These are phyloP conservation scores for Xenotilapia caudafasciata DNA, from an alignment of 2,113 vertebrate genomes.

Conservation along the genomic window DNA sequence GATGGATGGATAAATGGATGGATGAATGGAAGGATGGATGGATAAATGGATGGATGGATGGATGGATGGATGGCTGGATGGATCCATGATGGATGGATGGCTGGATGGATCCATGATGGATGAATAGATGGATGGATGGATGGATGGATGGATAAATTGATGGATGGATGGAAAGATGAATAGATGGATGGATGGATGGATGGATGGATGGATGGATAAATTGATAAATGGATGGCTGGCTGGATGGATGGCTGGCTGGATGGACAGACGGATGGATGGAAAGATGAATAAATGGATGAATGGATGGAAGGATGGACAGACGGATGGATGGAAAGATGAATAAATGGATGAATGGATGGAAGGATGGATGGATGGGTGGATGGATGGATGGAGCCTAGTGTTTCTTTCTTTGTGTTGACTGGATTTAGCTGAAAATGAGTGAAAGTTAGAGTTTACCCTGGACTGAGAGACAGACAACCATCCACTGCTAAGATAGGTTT, in stretches of 20 bases:
- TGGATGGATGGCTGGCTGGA: accelerated
- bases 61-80: accelerated
- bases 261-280: accelerated
- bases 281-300: accelerated
- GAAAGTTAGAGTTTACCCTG: no score
- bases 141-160: accelerated
- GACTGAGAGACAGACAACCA: no score
- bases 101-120: neutral
- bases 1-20: accelerated
- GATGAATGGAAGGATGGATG: accelerated
- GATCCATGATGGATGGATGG: accelerated
- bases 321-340: accelerated
- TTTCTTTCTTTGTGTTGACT: neutral
- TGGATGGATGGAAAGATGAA: neutral
- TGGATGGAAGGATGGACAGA: accelerated
- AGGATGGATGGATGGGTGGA: neutral
- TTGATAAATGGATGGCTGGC: neutral
- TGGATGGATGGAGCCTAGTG: neutral
- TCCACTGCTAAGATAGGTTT: neutral
- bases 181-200: neutral
- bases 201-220: neutral
- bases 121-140: accelerated
- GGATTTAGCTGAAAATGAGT: neutral
- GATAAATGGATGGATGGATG: accelerated
- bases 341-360: accelerated